phyloP scores from a whole-genome alignment of 2,888 invertebrate species.

The Rhamphomyia laevipes region DNA sequence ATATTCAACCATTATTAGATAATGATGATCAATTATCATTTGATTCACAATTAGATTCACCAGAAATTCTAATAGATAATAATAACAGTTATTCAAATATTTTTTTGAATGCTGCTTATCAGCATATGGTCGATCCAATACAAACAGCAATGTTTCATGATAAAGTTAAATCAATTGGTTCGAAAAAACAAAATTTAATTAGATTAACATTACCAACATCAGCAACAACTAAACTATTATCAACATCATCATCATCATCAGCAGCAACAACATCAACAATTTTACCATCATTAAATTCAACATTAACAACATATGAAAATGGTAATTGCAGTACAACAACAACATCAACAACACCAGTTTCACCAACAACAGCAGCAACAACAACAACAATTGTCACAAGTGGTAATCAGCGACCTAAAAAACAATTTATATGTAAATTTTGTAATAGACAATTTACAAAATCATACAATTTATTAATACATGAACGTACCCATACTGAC shows the following conservation, averaged over 20 bases:
- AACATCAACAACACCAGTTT: constrained; percentile 11
- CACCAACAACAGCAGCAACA: constrained; percentile 11
- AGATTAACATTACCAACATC: not conserved
- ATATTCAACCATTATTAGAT: constrained; percentile 55
- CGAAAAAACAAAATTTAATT: no score
- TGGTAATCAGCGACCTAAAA: constrained; percentile 64
- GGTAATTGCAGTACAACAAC: constrained; percentile 11
- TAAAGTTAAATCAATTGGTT: constrained; percentile 11
- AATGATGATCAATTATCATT: constrained; percentile 60
- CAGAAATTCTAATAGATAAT: constrained; percentile 28
- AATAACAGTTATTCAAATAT: constrained; percentile 60
- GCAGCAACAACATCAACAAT: not conserved
- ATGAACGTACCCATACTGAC: constrained; percentile 95
- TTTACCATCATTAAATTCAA: not conserved
- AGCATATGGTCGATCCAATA: constrained; percentile 35
- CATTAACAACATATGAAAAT: not conserved
- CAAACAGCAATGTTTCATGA: constrained; percentile 18
- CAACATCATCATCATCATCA: constrained; percentile 5
- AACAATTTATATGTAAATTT: constrained; percentile 97
- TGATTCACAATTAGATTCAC: constrained; percentile 41
- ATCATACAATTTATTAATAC: constrained; percentile 88
- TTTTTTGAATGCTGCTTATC: constrained; percentile 56
- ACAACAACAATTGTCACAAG: constrained; percentile 18
- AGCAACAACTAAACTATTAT: constrained; percentile 11
- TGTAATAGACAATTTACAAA: constrained; percentile 98